Evolutionary conservation across 2,888 invertebrate genomes (phyloP), one percentile per base, ranked within the genome.

Genomic region (Pocota personata): DNA sequence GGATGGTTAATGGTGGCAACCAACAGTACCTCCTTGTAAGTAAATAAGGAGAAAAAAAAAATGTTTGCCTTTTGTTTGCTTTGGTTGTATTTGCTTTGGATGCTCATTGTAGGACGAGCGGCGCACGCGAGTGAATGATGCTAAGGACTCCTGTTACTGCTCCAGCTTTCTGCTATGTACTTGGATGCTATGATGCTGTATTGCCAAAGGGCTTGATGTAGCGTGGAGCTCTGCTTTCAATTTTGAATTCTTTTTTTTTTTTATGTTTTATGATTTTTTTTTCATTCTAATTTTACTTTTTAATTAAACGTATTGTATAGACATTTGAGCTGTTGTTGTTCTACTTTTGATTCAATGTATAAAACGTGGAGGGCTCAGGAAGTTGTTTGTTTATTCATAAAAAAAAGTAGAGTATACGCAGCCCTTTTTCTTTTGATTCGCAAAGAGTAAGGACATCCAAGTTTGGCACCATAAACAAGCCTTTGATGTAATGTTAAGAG

Each of bases 1-100:
- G 40, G 19, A 48, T 35, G 46, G 16, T 19, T 66, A 32, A 32
- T 50, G 66, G 19, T 8, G 24, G 3, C 48, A 32, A 57, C 12
- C 27, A 43, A 32, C 43, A 69, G 62, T 24, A 64, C 80, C 67
- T 66, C 40, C 46, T 69, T 32, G 57, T 69, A 82, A 76, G 69
- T 71, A 79, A 79, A 83, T 69, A 75, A 69, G 67, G 46, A 60
- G 30, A 37, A 5, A 37, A 66, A 79, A 73, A 43, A 66, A 84
- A 79, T 79, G 69, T 69, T n/a, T 58, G 75, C 79, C 75, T 84
- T 79, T 84, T 80, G 75, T 84, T 84, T 75, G 84, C 71, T 40
- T 79, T 55, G 62, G 69, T 79, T 64, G 50, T 84, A 32, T 69
- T 78, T 69, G 62, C 84, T 80, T 71, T 84, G 62, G 79, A 84